Evolutionary conservation across 2,113 vertebrate genomes (phyloP).

Genomic region (Pachyramphus minor): DNA sequence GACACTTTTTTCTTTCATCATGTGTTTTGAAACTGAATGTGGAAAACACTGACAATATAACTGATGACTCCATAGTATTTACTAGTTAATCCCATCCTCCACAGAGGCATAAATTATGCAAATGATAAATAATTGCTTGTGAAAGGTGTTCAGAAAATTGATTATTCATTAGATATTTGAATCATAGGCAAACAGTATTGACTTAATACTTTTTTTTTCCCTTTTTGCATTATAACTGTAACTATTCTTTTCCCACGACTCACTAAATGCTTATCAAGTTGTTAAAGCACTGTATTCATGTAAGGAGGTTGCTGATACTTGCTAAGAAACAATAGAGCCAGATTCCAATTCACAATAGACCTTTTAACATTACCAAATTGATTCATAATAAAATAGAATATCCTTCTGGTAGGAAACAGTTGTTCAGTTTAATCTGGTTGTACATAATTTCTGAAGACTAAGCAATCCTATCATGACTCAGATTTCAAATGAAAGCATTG

Average conservation of each 20-base stretch:
- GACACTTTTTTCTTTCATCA: neutral
- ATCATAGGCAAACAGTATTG: neutral
- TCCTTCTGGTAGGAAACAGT: neutral
- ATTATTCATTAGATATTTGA: conserved; percentile 1
- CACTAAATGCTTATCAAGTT: neutral
- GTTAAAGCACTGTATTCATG: neutral
- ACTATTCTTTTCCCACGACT: neutral
- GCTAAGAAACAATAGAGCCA: neutral
- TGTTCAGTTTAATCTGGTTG: neutral
- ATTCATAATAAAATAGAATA: neutral
- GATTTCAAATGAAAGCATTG: neutral
- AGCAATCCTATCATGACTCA: neutral
- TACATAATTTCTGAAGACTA: neutral
- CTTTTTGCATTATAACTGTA: neutral
- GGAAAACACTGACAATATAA: neutral
- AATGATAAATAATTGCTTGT: neutral
- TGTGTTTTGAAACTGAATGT: neutral
- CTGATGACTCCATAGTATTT: neutral
- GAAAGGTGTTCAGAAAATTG: neutral
- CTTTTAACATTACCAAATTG: neutral
- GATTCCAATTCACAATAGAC: neutral
- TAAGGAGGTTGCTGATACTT: neutral
- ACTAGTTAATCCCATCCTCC: neutral
- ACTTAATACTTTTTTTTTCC: neutral
- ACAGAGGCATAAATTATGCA: neutral